Conservation (phyloP, 1,140 invertebrate species). For the Xylocopa sonorina region DNA sequence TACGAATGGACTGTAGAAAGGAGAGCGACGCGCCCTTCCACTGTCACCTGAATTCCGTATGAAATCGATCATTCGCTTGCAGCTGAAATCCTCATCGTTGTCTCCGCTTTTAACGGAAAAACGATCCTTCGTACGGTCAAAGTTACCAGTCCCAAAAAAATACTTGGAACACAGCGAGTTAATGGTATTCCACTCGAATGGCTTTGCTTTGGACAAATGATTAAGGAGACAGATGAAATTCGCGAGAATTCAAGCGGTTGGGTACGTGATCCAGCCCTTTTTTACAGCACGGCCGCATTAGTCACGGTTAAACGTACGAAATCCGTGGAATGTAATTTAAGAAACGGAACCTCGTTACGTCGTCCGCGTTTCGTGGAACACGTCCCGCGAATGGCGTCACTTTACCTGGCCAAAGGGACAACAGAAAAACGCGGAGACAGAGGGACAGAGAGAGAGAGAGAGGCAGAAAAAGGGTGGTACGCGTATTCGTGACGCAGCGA, state of each 20-base stretch:
- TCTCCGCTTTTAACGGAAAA: background rate
- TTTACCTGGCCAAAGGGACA: constrained; percentile 46
- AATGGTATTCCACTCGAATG: no score
- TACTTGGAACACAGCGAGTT: no score
- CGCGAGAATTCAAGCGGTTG: background rate
- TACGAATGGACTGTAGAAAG: background rate
- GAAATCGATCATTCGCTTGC: no score
- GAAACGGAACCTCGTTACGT: constrained; percentile 34
- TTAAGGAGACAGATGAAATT: background rate
- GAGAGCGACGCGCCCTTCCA: background rate
- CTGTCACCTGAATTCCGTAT: no score
- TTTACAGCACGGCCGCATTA: background rate
- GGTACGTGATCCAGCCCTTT: background rate
- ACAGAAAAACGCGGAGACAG: constrained; percentile 20
- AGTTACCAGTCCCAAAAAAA: no score
- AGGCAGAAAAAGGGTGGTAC: background rate
- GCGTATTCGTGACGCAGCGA: background rate
- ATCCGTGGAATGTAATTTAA: constrained; percentile 28
- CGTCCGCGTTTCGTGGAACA: constrained; percentile 7
- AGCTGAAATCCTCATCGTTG: background rate
- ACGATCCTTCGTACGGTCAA: no score
- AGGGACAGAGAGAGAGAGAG: constrained; percentile 21
- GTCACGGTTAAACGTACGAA: background rate
- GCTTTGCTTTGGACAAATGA: no score
- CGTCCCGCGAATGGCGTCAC: constrained; percentile 36